Percentiles rank a stretch among this genome's conserved stretches.
phyloP scores from a whole-genome alignment of 2,888 invertebrate genomes.

The Caradrina kadenii region DNA sequence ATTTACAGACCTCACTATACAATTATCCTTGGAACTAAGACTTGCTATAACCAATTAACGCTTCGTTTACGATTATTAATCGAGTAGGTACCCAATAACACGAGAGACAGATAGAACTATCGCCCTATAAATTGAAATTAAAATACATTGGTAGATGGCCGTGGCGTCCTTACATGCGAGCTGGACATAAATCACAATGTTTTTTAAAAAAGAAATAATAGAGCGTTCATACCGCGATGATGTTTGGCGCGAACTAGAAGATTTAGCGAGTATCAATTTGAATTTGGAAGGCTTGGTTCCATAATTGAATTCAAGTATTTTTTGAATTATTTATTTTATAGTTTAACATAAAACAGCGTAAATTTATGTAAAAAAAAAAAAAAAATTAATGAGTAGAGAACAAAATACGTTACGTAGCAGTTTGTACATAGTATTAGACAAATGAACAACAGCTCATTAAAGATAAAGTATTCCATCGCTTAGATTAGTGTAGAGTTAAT shows the following conservation, averaged over 20 bases:
- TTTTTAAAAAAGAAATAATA: constrained; percentile 85
- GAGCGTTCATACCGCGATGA: constrained; percentile 73
- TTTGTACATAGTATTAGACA: no score
- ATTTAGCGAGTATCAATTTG: constrained; percentile 37
- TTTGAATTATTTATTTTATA: background rate
- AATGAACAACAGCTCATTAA: no score
- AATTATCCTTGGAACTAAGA: constrained; percentile 35
- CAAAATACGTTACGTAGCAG: no score
- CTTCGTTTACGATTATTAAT: constrained; percentile 79
- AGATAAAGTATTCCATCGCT: no score
- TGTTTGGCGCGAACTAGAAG: constrained; percentile 70
- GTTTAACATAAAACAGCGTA: background rate
- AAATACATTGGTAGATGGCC: constrained; percentile 80
- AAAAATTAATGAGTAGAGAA: no score
- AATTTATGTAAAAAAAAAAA: background rate
- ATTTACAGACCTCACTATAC: constrained; percentile 28
- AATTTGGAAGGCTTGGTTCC: constrained; percentile 18
- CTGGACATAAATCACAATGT: constrained; percentile 83
- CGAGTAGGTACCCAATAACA: constrained; percentile 76
- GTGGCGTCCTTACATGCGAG: constrained; percentile 82
- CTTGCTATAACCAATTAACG: constrained; percentile 68
- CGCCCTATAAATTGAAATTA: constrained; percentile 89
- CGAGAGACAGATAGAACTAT: constrained; percentile 74
- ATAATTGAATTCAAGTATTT: constrained; percentile 6
- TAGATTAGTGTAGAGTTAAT: no score